These are phyloP conservation scores for Spicauda simplicius DNA, from an alignment of 2,888 invertebrate species.

Conservation along the genomic window DNA sequence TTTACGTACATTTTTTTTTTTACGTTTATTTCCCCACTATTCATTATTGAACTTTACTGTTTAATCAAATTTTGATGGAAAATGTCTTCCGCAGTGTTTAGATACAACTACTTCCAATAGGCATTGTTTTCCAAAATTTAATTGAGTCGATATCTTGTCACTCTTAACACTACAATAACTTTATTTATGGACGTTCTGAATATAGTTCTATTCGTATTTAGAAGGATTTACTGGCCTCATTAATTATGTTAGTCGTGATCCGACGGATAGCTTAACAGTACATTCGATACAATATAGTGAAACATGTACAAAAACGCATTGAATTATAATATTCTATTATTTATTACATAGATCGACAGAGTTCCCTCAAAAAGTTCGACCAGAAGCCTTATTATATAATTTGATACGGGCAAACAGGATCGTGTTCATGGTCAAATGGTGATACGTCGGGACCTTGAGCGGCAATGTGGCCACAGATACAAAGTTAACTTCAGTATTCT, in stretches of 20 bases:
- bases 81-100: background rate
- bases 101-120: background rate
- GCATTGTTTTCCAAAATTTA: background rate
- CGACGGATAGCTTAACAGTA: background rate
- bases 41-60: background rate
- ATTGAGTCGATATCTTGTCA: background rate
- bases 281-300: background rate
- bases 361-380: conserved; percentile 38
- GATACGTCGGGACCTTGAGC: conserved; percentile 65
- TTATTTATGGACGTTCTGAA: conserved; percentile 19
- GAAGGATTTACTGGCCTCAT: conserved; percentile 21
- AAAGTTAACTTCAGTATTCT: conserved; percentile 44
- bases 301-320: background rate
- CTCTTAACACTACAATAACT: conserved; percentile 17
- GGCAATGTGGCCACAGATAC: conserved; percentile 62
- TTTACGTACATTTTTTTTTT: too few species aligned
- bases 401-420: conserved; percentile 53
- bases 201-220: conserved; percentile 6
- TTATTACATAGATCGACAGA: conserved; percentile 10
- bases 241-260: conserved; percentile 16
- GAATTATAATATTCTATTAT: conserved; percentile 17
- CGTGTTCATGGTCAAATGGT: conserved; percentile 67
- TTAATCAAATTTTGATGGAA: background rate
- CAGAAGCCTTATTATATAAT: conserved; percentile 59
- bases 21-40: too few species aligned